Evolutionary conservation across 35 echinoderm and acorn worm species (phyloP), one percentile per base, ranked within the genome.

Genomic region (Diadema setosum): DNA sequence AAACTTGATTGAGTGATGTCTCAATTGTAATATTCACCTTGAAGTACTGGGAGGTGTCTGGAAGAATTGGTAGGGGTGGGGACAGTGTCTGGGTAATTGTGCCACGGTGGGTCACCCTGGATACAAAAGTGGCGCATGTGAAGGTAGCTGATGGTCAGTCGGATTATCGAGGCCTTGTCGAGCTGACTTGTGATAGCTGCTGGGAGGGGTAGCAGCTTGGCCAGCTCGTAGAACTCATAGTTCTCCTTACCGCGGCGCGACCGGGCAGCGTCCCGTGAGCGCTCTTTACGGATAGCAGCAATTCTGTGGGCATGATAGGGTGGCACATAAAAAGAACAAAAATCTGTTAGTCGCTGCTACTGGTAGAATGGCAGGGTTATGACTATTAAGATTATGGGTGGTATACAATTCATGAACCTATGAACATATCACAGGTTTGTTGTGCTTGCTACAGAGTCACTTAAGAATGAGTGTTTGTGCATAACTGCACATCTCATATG

Each of bases 161-260:
- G 69, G 17, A 99, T 99, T 73, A 99, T 99, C 9, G 96, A 99
- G 4, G 96, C 96, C 49, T 99, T 99, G 81, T 99, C 96, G 11
- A 99, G 86, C 87, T 98, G 96, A 80, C 96, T 99, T 45, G 96
- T 99, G 81, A 99, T 99, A 24, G 96, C 96, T 16, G 92, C 96
- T 8, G 96, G 96, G 33, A 99, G 74, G 0, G 96, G 96, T 17
- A 99, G 85, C 33, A 99, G 88, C 81, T 99, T 99, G 43, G 96
- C 96, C 86, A 99, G 40, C 65, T 99, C 96, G 45, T 99, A 99
- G 50, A 89, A 99, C 87, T 99, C 96, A 83, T 94, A 99, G 80
- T 99, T 99, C 82, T 99, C 96, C 64, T 99, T 99, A 34, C 96
- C 96, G 41, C 96, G 82, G 20, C 96, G 70, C 6, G 92, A 92